Conservation (phyloP, 1,140 invertebrate species). For the Planococcus citri region DNA sequence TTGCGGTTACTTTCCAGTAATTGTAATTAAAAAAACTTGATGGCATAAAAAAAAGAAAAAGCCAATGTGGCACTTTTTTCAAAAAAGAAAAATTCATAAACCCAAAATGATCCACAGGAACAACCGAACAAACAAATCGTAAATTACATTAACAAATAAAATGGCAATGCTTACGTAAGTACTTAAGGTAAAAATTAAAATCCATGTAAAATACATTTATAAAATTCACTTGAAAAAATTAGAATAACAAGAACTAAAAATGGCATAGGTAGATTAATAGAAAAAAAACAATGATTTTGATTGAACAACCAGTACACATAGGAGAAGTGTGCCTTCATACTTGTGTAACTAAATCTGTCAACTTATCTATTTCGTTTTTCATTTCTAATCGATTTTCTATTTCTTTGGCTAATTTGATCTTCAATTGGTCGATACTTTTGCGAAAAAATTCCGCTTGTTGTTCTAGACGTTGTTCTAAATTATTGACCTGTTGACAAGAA, state of each 20-base stretch:
- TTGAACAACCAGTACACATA: neutral
- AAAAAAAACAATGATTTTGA: neutral
- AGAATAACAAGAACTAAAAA: neutral
- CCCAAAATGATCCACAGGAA: no score
- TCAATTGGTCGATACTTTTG: constrained; percentile 26
- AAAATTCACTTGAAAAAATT: neutral
- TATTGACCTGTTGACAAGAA: constrained; percentile 22
- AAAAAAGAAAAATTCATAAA: no score
- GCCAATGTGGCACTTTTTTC: no score
- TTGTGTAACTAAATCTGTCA: constrained; percentile 29
- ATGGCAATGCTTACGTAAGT: neutral
- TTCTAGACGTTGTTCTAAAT: constrained; percentile 24
- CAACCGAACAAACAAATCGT: no score
- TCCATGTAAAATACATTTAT: neutral
- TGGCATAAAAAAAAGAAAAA: neutral
- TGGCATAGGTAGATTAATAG: neutral
- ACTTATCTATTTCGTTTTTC: constrained; percentile 29
- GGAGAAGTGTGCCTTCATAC: constrained; percentile 20
- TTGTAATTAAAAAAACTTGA: no score
- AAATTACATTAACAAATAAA: neutral
- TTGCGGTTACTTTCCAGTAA: no score
- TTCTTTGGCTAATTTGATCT: constrained; percentile 27
- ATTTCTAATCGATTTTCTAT: constrained; percentile 26
- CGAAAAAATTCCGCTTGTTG: constrained; percentile 23
- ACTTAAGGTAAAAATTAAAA: neutral